Conservation (phyloP, 30 jellyfish, hydroid and myxozoan genomes). For the Aurelia aurita region DNA sequence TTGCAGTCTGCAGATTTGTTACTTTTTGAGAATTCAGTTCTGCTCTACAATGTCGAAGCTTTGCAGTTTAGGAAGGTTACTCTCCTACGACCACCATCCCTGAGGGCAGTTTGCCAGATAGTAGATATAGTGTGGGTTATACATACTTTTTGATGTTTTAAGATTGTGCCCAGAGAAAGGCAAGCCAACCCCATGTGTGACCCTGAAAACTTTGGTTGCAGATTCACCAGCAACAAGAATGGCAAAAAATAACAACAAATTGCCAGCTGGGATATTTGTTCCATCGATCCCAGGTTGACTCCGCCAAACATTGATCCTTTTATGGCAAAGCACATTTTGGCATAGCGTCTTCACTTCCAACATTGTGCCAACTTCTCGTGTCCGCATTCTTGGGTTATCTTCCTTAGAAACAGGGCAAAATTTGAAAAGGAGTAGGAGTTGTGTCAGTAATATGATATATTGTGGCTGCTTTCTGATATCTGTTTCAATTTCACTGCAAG, state of each 20-base stretch:
- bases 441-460: slow-evolving; percentile 21
- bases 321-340: slow-evolving; percentile 20
- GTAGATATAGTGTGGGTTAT: neutral
- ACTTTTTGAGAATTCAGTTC: too few relatives aligned
- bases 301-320: slow-evolving; percentile 23
- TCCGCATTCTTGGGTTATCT: slow-evolving; percentile 10
- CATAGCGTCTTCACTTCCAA: slow-evolving; percentile 10
- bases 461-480: slow-evolving; percentile 25
- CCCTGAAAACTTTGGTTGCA: neutral
- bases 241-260: slow-evolving; percentile 11
- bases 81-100: neutral
- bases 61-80: too few relatives aligned
- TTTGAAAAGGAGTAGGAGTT: slow-evolving; percentile 25
- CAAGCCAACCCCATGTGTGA: slow-evolving; percentile 24
- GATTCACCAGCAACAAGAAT: slow-evolving; percentile 45
- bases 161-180: slow-evolving; percentile 18
- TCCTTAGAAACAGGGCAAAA: slow-evolving; percentile 43
- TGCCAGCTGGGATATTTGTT: slow-evolving; percentile 49
- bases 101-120: neutral
- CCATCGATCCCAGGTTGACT: slow-evolving; percentile 45
- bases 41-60: too few relatives aligned
- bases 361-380: slow-evolving; percentile 29
- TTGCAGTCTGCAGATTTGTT: too few relatives aligned
- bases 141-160: slow-evolving; percentile 40
- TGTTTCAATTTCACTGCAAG: slow-evolving; percentile 25